Conservation (phyloP, 1,140 invertebrate species). For the Hestina assimilis region DNA sequence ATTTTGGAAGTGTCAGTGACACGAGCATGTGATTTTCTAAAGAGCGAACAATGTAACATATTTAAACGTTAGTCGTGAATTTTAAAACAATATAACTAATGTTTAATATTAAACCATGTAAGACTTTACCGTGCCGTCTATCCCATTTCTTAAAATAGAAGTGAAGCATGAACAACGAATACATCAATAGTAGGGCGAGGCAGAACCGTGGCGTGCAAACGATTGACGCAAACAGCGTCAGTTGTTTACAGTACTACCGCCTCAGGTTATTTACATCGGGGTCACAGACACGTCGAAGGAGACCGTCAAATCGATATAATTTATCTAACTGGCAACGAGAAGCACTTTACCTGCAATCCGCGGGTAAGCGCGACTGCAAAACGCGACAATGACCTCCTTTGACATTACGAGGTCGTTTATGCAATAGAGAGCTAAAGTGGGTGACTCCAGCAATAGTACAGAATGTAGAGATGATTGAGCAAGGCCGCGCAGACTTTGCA, state of each 20-base stretch:
- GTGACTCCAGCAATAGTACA: conserved; percentile 46
- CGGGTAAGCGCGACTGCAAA: conserved; percentile 37
- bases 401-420: conserved; percentile 70
- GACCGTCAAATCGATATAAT: conserved; percentile 68
- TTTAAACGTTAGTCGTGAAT: conserved; percentile 4
- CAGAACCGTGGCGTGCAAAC: conserved; percentile 42
- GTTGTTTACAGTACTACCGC: conserved; percentile 71
- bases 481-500: conserved; percentile 44
- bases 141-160: conserved; percentile 34
- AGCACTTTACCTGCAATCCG: conserved; percentile 39
- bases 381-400: conserved; percentile 72
- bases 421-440: conserved; percentile 58
- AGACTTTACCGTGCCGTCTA: background rate
- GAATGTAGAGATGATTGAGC: conserved; percentile 59
- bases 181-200: conserved; percentile 54
- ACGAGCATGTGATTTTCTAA: too few relatives aligned
- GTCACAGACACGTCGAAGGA: conserved; percentile 74
- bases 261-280: conserved; percentile 77
- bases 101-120: background rate
- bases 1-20: conserved; percentile 19
- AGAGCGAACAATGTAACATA: background rate
- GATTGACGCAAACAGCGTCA: conserved; percentile 68
- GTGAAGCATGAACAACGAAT: conserved; percentile 32
- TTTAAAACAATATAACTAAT: background rate
- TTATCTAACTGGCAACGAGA: conserved; percentile 45